Percentiles rank a stretch among this genome's conserved stretches.
Conservation (phyloP, 2,113 vertebrate genomes). For the Hepsetus odoe region DNA sequence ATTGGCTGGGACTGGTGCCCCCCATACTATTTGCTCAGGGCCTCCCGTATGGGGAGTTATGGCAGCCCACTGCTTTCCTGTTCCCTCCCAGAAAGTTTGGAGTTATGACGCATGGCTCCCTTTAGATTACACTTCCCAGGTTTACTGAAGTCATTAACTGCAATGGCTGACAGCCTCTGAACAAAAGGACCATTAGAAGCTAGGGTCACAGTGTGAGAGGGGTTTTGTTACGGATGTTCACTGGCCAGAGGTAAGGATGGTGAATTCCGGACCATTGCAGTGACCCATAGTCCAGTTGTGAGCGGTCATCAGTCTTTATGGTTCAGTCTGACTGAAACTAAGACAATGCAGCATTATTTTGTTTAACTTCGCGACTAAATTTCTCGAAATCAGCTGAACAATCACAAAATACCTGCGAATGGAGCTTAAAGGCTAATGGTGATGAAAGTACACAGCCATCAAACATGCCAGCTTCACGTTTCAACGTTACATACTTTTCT, state of each 20-base stretch:
- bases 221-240: not conserved
- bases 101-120: slow-evolving; percentile 44
- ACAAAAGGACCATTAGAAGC: slow-evolving; percentile 39
- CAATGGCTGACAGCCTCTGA: slow-evolving; percentile 30
- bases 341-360: not conserved
- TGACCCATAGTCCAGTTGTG: not conserved
- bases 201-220: not conserved
- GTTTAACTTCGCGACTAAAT: not conserved
- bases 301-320: not conserved
- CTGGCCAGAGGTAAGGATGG: not conserved
- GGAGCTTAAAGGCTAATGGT: no score
- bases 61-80: slow-evolving; percentile 50
- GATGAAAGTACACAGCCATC: no score
- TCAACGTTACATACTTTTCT: no score
- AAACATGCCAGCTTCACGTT: no score
- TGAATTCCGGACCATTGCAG: not conserved
- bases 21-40: slow-evolving; percentile 36
- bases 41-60: slow-evolving; percentile 46
- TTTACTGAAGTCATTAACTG: slow-evolving; percentile 55
- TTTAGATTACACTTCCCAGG: slow-evolving; percentile 31
- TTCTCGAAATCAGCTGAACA: not conserved
- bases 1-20: slow-evolving; percentile 7
- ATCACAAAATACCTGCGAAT: no score
- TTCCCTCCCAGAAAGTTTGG: slow-evolving; percentile 34
- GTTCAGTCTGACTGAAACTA: not conserved